These are phyloP conservation scores for Cheilosia urbana DNA, from an alignment of 2,888 invertebrate species.

Conservation along the genomic window DNA sequence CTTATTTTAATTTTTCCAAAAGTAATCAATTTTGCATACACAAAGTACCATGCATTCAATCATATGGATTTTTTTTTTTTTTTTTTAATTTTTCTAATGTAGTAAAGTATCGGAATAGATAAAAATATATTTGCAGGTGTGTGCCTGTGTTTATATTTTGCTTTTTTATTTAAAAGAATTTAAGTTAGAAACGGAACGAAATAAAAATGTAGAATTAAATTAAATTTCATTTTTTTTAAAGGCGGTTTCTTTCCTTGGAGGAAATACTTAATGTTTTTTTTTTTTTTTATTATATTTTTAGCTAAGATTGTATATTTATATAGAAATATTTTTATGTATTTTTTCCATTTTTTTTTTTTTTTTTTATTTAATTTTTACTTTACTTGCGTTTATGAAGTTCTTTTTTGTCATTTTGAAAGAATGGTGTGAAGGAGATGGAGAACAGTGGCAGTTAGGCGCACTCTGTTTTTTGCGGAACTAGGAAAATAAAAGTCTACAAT, in stretches of 20 bases:
- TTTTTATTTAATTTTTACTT: slow-evolving; percentile 44
- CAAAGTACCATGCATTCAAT: slow-evolving; percentile 43
- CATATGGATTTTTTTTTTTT: slow-evolving; percentile 28
- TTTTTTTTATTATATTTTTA: slow-evolving; percentile 73
- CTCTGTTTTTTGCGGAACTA: too few species aligned
- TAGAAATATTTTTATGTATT: not conserved
- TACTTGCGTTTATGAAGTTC: slow-evolving; percentile 73
- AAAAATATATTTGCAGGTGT: slow-evolving; percentile 27
- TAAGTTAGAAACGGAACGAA: slow-evolving; percentile 63
- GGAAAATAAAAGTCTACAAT: too few species aligned
- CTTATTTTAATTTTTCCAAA: slow-evolving; percentile 11
- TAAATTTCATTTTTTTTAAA: slow-evolving; percentile 63
- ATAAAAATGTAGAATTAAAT: slow-evolving; percentile 49
- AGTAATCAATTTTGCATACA: slow-evolving; percentile 29
- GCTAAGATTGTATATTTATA: slow-evolving; percentile 71
- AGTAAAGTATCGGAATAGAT: slow-evolving; percentile 67
- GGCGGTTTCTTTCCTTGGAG: slow-evolving; percentile 82
- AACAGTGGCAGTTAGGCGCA: too few species aligned
- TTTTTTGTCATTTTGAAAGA: slow-evolving; percentile 57
- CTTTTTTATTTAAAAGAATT: slow-evolving; percentile 31
- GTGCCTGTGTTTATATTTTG: slow-evolving; percentile 6
- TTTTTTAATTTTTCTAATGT: slow-evolving; percentile 47
- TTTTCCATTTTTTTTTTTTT: not conserved
- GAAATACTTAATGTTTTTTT: slow-evolving; percentile 78
- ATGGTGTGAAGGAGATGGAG: slow-evolving; percentile 18